Evolutionary conservation across 2,888 invertebrate species (phyloP), one percentile per base, ranked within the genome.

Genomic region (Eilema depressum): DNA sequence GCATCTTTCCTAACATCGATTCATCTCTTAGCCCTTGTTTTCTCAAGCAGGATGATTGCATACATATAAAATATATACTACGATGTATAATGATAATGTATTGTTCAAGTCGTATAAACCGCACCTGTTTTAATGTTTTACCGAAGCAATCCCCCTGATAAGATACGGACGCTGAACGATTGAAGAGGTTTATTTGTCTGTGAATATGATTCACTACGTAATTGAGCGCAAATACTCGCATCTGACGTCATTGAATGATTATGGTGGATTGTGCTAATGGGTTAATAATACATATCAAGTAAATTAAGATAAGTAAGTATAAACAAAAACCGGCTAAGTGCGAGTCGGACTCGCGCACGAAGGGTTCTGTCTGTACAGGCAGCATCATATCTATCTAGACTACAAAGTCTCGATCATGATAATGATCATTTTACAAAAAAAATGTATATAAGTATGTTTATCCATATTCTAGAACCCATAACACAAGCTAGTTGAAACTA

Each of bases 171-270:
- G 68, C 66, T 41, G 69, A 77, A 77, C 75, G 72, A 75, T 77
- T 89, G 86, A 76, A 89, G 87, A 88, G 89, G 83, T 89, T 86
- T 89, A 89, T 89, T 89, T 89, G 85, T 85, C 78, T 79, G 77
- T 75, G 76, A 78, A 80, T 74, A 78, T 83, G 84, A 84, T 84
- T 86, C 86, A 85, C 76, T 78, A 78, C 80, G 81, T 83, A 82
- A 85, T 86, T 83, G 78, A 82, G 69, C 73, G 71, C 68, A 68
- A 77, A 80, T 80, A 80, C 74, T 71, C 57, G 47, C 33, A 37
- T 59, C 64, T 89, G 88, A 88, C 86, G 87, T 88, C 83, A 88
- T 78, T 82, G 68, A n/a, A 64, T 56, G 61, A 63, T 63, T 67
- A 67, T 69, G 8, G 33, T 61, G 25, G 28, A 64, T 25, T 14